Evolutionary conservation across 2,113 vertebrate genomes (phyloP).

Genomic region (Mastomys coucha): DNA sequence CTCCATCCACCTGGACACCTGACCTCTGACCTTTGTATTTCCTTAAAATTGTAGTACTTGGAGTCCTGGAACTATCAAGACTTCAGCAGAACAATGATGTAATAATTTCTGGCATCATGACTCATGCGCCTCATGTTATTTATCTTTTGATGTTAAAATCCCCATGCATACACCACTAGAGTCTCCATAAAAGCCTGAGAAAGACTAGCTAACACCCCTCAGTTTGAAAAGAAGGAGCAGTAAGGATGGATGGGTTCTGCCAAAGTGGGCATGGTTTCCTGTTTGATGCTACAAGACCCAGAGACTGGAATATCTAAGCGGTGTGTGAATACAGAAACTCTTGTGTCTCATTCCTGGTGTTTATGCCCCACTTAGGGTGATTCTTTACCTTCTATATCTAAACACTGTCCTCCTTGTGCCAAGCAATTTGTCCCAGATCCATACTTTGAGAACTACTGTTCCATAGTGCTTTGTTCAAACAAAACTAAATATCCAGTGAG

Average conservation of each 20-base stretch:
- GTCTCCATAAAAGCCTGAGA: not conserved
- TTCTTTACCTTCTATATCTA: not conserved
- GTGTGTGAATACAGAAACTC: too few relatives aligned
- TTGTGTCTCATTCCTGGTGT: too few relatives aligned
- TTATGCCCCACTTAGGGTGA: not conserved
- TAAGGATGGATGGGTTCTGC: fast-evolving
- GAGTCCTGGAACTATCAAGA: not conserved
- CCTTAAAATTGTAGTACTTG: not conserved
- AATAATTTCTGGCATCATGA: not conserved
- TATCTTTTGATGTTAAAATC: not conserved
- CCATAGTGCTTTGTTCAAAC: not conserved
- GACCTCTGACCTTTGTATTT: fast-evolving
- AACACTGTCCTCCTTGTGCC: not conserved
- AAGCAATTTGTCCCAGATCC: not conserved
- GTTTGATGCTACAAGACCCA: fast-evolving
- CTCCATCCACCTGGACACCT: fast-evolving
- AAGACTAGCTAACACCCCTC: not conserved
- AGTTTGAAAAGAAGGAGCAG: not conserved
- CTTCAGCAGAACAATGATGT: not conserved
- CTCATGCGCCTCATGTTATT: not conserved
- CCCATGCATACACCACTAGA: not conserved
- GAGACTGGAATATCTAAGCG: too few relatives aligned
- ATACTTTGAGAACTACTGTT: not conserved
- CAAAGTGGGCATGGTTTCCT: not conserved
- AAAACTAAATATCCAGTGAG: not conserved